Base-by-base conservation (phyloP, 2,888 invertebrate genomes). In the Drosophila lacicola region DNA sequence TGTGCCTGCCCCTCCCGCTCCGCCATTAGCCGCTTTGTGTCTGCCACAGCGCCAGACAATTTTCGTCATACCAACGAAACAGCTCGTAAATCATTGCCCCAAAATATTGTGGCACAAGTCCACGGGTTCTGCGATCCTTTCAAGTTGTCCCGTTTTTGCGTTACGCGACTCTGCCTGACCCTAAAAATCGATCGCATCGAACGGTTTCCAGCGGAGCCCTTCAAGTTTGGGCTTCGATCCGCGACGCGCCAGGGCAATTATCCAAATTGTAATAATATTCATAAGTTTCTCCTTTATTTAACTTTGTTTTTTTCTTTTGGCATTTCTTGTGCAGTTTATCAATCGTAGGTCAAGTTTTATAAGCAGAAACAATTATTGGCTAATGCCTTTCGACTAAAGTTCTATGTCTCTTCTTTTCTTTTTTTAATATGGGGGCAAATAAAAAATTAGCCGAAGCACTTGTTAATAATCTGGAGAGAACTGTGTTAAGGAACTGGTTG, bases 241-340 rank as follows among this genome's bases (percentile, higher is more conserved):
- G 53, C 57, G 63, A 49, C 57, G 72, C 81, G 74, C 71, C 75
- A 57, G 39, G 73, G 72, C 90, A 91, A 91, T 91, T 91, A 91
- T 91, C 90, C 87, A 91, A 91, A 91, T 91, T 91, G 90, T 91
- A 90, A 83, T 82, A 79, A 83, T 84, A 79, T 77, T 78, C 78
- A 77, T 66, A 71, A 64, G 66, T 46, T 70, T 58, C 44, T 44
- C 25, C 63, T 50, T 61, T 41, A 55, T 51, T 39, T 25, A 6
- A 25, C 11, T 14, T 17, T 37, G 42, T 62, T 55, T 17, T 37
- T 45, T 62, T 55, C 33, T 45, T 13, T 56, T 29, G 19, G 19
- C 47, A 51, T 50, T 37, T 60, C 62, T 56, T 53, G 44, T 65
- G 69, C 69, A 63, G 64, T 71, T 73, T 69, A 66, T 47, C 57